Base-by-base conservation (phyloP, 2,113 vertebrate genomes). In the Orthonyx spaldingii region DNA sequence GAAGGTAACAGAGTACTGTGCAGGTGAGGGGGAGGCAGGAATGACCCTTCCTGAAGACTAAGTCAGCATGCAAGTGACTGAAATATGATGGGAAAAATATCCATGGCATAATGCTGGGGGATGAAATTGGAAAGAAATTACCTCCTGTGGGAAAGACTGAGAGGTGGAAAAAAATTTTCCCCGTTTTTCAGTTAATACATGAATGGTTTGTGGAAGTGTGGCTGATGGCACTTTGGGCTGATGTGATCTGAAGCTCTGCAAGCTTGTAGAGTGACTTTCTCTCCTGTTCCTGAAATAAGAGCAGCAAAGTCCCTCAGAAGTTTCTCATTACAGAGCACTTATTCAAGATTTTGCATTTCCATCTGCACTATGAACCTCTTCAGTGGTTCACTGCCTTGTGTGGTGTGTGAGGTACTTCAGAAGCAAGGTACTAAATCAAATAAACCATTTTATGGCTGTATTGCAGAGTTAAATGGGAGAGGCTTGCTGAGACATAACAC, bases 401-500 rank as follows among this genome's bases (percentile, higher is more conserved):
- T 65, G 41, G 23, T 59, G 30, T n/a, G 30, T 64, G 57, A 92
- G 24, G 44, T 68, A 42, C 41, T 94, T 86, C 39, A 56, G 64
- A 86, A 86, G 55, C 21, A 33, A 63, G 39, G 60, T 39, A 84
- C 50, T 80, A 84, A 94, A 96, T 74, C 71, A 93, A 95, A 77
- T 69, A 89, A 94, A 47, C 66, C 74, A 52, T 92, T 96, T 96
- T 92, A 84, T 63, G 78, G 64, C 75, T 76, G n/a, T 52, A 50
- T 47, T 90, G 65, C 66, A 68, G 59, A 94, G 80, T 95, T 89
- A 86, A 93, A 93, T 47, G 27, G 71, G 22, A 93, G 57, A 4
- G 1, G 64, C 90, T 86, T 95, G 84, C 69, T 82, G 90, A 89
- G 81, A 88, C 28, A 50, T 81, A 95, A 84, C 39, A 64, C 17